phyloP scores from a whole-genome alignment of 2,888 invertebrate species.

The Neoscelio sp. region DNA sequence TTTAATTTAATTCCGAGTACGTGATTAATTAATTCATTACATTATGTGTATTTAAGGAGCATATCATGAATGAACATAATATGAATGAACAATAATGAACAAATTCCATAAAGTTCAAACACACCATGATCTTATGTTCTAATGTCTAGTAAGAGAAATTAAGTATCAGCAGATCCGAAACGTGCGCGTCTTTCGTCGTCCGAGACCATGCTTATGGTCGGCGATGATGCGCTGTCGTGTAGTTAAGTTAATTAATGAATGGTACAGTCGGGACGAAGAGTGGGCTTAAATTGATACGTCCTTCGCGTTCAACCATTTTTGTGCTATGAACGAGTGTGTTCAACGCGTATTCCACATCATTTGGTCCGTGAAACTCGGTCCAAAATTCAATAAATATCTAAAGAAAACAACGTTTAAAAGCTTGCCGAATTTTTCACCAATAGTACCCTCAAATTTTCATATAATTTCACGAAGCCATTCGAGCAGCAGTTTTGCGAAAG shows the following conservation, averaged over 20 bases:
- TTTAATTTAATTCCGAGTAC: too few species aligned
- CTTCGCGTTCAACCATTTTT: conserved; percentile 80
- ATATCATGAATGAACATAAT: conserved; percentile 7
- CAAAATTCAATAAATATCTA: conserved; percentile 18
- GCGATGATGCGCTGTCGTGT: conserved; percentile 80
- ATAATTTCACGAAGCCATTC: too few species aligned
- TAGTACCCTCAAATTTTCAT: too few species aligned
- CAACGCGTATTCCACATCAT: conserved; percentile 31
- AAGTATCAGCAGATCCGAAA: conserved; percentile 70
- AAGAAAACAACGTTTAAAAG: too few species aligned
- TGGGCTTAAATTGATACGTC: conserved; percentile 82
- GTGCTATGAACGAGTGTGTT: conserved; percentile 68
- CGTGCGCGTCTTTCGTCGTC: conserved; percentile 74
- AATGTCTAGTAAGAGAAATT: conserved; percentile 42
- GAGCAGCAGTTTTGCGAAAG: too few species aligned
- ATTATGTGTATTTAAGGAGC: too few species aligned
- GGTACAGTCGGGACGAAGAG: conserved; percentile 81
- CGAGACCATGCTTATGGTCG: conserved; percentile 75
- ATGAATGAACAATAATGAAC: background rate
- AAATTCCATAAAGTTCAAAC: conserved; percentile 51
- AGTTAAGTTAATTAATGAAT: conserved; percentile 83
- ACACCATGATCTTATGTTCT: conserved; percentile 25
- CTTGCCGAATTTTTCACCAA: too few species aligned
- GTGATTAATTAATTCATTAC: too few species aligned
- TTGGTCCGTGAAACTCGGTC: background rate